Base-by-base conservation (phyloP, 2,113 vertebrate species). In the Tupaia tana region DNA sequence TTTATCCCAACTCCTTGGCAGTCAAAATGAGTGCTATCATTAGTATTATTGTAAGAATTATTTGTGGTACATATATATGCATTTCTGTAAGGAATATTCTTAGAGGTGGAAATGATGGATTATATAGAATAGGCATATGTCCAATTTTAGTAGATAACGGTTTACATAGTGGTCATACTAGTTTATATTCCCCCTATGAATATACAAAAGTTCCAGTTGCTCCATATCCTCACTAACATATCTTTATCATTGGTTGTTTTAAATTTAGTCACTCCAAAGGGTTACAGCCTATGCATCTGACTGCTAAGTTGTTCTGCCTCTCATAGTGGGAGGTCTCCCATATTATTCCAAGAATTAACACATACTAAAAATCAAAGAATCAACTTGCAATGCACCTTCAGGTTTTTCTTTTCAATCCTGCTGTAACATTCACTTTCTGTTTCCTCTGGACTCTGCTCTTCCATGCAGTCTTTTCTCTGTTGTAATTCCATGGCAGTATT, bases 401-500 rank as follows among this genome's bases (percentile, higher is more conserved):
- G 13, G 4, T 13, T 84, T 84, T 78, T 11, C 31, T 73, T 87
- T 66, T 20, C 27, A 67, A 29, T 56, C 19, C 27, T 63, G 25
- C 29, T 24, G 2, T 18, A 64, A 58, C 2, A 25, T 43, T 73
- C 12, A 31, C 43, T 29, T 77, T 71, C 58, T 64, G 19, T 56
- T 52, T n/a, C 71, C 70, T 16, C 67, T 74, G 67, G 16, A 63
- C 22, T 88, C 19, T 71, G n/a, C 27, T 84, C 69, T 43, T 70
- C 83, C 59, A 69, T 11, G 59, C 31, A 73, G 56, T 20, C 74
- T 85, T 79, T 80, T 29, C 75, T 73, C 25, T 74, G 22, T 15
- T 89, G 25, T 59, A 66, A 95, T 71, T 95, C n/a, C 34, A 27
- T 52, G 86, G 69, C 91, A 52, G 80, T 77, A 27, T 91, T 95